Base-by-base conservation (phyloP, 30 jellyfish, hydroid and myxozoan species). In the Thelohanellus kitauei region DNA sequence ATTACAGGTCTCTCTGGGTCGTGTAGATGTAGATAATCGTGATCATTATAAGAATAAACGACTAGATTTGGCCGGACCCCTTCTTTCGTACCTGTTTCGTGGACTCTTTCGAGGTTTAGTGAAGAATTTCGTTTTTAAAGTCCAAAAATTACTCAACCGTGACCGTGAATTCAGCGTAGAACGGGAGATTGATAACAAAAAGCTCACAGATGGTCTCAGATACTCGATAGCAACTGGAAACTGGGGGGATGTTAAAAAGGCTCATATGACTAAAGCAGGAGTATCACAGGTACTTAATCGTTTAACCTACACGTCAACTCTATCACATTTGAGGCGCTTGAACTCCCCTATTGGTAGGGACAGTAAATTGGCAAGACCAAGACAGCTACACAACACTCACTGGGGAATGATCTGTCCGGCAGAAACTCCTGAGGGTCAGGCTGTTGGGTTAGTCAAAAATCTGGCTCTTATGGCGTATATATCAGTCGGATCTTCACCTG, bases 401-500 rank as follows among this genome's bases (percentile, higher is more conserved):
- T 82, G 99, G 99, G 99, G 99, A 1, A 63, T 82, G 87, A 82
- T 82, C 1, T 82, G 99, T 40, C 99, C 99, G 0, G 99, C 99
- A 14, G 99, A 82, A 51, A 82, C 99, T 11, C 99, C 99, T 18
- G 99, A 82, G 99, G 99, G 99, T 27, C 90, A 64, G 30, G 99
- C 99, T 30, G 99, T 82, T 2, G 99, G 99, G 0, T 67, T 82
- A 10, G 99, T 82, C 18, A 82, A 82, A 41, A 82, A 82, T 33
- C 85, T 82, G 22, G 99, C 99, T 1, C 43, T 82, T 32, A 82
- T 82, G 99, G 99, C 99, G 0, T 82, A 82, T 27, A 82, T 82
- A 13, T 57, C 88, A 32, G 99, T 82, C 9, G 99, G 99, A 14
- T 82, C 99, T 3, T 86, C 58, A 50, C 99, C 99, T 4, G 59